Evolutionary conservation across 2,113 vertebrate species (phyloP).

Genomic region (Theristicus caerulescens): DNA sequence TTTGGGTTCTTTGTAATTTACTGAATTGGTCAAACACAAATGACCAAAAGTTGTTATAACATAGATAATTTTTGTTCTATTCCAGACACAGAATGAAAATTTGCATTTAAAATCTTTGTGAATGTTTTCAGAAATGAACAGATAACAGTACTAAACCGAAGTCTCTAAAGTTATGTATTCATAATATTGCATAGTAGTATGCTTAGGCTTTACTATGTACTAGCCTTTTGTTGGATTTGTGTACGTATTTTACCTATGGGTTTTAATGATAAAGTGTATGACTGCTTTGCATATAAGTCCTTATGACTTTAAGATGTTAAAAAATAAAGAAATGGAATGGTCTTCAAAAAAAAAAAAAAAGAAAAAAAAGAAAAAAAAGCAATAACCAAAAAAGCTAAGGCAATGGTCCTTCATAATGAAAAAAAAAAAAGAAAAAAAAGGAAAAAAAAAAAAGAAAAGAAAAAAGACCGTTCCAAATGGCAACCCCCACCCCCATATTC

Average conservation of each 20-base stretch:
- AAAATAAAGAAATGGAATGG: conserved; percentile 99
- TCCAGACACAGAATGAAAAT: conserved; percentile 80
- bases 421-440: conserved; percentile 35
- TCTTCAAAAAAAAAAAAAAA: conserved; percentile 79
- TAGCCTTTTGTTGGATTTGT: conserved; percentile 89
- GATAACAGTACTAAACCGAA: conserved; percentile 81
- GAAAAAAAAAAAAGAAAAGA: conserved; percentile 60
- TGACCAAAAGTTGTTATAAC: conserved; percentile 83
- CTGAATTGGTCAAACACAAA: conserved; percentile 77
- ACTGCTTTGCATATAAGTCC: conserved; percentile 91
- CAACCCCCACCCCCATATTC: conserved; percentile 77
- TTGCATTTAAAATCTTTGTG: conserved; percentile 84
- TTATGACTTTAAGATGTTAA: conserved; percentile 91
- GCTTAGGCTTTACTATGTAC: conserved; percentile 90
- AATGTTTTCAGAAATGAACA: conserved; percentile 84
- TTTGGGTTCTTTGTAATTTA: conserved; percentile 83
- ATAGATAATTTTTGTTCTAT: conserved; percentile 81
- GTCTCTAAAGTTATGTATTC: conserved; percentile 82
- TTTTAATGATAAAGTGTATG: conserved; percentile 95
- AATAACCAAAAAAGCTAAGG: conserved; percentile 53
- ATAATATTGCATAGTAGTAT: conserved; percentile 86
- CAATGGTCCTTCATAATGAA: conserved; percentile 64
- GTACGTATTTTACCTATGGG: conserved; percentile 98
- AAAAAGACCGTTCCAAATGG: conserved; percentile 86
- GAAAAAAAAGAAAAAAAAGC: conserved; percentile 32